Percentiles rank a stretch among this genome's conserved stretches.
Conservation (phyloP, 2,888 invertebrate species). For the Pristionchus arcanus region DNA sequence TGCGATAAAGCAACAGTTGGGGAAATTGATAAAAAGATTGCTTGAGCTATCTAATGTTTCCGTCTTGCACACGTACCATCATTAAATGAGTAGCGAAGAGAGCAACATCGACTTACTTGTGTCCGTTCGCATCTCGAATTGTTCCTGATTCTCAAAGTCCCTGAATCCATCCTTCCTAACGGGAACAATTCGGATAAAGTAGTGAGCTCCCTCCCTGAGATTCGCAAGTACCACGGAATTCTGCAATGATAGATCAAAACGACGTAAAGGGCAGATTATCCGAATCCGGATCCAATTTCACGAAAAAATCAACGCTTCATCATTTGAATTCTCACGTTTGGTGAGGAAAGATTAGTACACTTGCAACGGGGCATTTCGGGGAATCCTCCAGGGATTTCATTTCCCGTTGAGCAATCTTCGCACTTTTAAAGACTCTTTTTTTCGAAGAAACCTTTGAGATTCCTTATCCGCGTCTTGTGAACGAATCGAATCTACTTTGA, state of each 20-base stretch:
- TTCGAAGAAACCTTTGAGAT: neutral
- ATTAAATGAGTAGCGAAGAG: neutral
- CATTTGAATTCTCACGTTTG: neutral
- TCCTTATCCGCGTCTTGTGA: neutral
- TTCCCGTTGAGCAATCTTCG: neutral
- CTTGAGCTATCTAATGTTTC: neutral
- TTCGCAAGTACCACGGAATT: slow-evolving; percentile 67
- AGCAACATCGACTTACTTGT: slow-evolving; percentile 57
- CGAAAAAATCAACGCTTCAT: neutral
- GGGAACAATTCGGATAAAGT: slow-evolving; percentile 75
- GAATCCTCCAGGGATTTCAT: neutral
- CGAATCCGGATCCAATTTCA: neutral
- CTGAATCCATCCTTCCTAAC: slow-evolving; percentile 65
- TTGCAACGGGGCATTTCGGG: neutral
- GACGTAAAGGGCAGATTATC: neutral
- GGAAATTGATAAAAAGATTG: neutral
- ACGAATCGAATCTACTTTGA: neutral
- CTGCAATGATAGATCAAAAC: slow-evolving; percentile 57
- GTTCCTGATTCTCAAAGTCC: slow-evolving; percentile 67
- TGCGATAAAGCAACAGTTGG: neutral
- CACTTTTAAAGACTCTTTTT: neutral
- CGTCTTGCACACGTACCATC: neutral
- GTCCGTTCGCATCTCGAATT: slow-evolving; percentile 72
- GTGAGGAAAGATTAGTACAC: neutral
- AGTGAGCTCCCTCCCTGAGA: slow-evolving; percentile 68